Evolutionary conservation across 2,797 vertebrate species (phyloP).

Genomic region (Rhodeus uyekii): DNA sequence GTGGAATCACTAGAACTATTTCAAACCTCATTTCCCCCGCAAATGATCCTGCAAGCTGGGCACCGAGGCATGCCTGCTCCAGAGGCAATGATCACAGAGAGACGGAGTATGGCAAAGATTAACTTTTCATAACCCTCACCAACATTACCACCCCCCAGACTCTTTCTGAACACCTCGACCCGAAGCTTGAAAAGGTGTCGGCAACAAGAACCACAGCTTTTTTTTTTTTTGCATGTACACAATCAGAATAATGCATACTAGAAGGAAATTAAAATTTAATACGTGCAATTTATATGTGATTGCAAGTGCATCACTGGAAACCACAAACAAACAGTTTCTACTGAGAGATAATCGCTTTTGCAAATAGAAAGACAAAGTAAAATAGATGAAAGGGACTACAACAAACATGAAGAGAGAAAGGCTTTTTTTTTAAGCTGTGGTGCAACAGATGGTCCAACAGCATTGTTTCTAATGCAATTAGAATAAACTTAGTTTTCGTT

Average conservation of each 20-base stretch:
- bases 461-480: slow-evolving; percentile 42
- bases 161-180: slow-evolving; percentile 33
- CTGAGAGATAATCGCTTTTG: not conserved
- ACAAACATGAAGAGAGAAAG: not conserved
- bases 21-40: slow-evolving; percentile 61
- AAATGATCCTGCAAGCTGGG: slow-evolving; percentile 59
- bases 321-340: not conserved
- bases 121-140: slow-evolving; percentile 64
- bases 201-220: not conserved
- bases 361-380: not conserved
- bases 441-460: slow-evolving; percentile 54
- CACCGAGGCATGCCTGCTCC: slow-evolving; percentile 55
- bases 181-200: slow-evolving; percentile 11
- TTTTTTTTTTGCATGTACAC: not conserved
- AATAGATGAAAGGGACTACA: not conserved
- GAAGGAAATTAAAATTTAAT: not conserved
- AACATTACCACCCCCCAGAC: slow-evolving; percentile 45
- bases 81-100: slow-evolving; percentile 56
- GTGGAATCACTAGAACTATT: slow-evolving; percentile 61
- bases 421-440: slow-evolving; percentile 9
- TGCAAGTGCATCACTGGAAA: not conserved
- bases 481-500: slow-evolving; percentile 63
- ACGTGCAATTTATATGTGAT: not conserved
- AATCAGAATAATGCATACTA: not conserved
- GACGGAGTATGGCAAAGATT: slow-evolving; percentile 57